Evolutionary conservation across 2,888 invertebrate genomes (phyloP), one percentile per base, ranked within the genome.

Genomic region (Mactromeris polynyma): DNA sequence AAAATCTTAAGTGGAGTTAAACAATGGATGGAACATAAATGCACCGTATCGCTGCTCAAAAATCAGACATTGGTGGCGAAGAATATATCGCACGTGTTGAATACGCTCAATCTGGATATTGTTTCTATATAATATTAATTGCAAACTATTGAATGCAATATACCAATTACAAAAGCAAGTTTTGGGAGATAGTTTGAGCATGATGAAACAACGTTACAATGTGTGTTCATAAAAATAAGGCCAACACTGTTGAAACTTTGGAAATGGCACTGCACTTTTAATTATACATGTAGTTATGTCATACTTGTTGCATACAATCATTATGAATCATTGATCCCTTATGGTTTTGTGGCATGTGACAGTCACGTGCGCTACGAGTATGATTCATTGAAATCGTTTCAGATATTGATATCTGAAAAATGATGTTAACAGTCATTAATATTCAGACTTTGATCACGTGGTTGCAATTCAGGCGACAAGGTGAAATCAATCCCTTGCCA

Each of bases 281-380:
- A 46, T 46, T 46, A 46, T 46, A 46, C 9, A 46, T 46, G 46
- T 17, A 7, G 46, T 58, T 58, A n/a, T n/a, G 26, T 58, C 58
- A 58, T n/a, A n/a, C n/a, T 58, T 58, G n/a, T 58, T 58, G 58
- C 58, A 58, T 26, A n/a, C n/a, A 26, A 26, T 73, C 36, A 33
- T 73, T 36, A 73, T 73, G 73, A 73, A 36, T 73, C 73, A 73
- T 36, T 7, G 17, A 36, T 36, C 73, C 73, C 73, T 36, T 73
- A 73, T 33, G 19, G 73, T 33, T 33, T 36, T 73, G 36, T 73
- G 73, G 36, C 73, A 33, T 36, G 33, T 7, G 14, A 36, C 33
- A 33, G 36, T 73, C 73, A 73, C 11, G 73, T 36, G 69, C 2
- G 31, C 69, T 33, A n/a, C 21, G n/a, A 26, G 21, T 58, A 31